Percentiles rank a stretch among this genome's conserved stretches.
Conservation (phyloP, 2,797 vertebrate species). For the Cyclura pinguis region DNA sequence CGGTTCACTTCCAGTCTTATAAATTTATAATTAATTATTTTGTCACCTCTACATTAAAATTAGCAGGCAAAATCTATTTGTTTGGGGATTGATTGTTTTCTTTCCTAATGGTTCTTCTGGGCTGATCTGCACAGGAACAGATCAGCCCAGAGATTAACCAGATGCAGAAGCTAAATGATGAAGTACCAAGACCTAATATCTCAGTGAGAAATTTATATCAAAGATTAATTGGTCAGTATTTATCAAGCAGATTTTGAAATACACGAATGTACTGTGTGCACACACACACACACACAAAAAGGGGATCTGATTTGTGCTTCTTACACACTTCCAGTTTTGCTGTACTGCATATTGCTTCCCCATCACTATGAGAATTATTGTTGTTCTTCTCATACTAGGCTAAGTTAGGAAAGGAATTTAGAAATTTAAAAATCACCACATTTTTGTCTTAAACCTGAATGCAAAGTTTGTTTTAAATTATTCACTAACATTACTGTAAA, state of each 20-base stretch:
- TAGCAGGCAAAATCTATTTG: neutral
- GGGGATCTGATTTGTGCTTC: neutral
- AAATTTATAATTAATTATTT: neutral
- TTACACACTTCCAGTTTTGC: neutral
- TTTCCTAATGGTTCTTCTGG: neutral
- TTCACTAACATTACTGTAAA: slow-evolving; percentile 4
- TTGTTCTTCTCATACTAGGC: neutral
- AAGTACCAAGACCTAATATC: too few relatives aligned
- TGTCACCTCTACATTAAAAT: neutral
- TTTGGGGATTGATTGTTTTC: neutral
- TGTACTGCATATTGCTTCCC: rapidly evolving
- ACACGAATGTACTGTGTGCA: neutral
- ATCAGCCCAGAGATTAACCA: neutral
- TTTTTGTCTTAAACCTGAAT: slow-evolving; percentile 20
- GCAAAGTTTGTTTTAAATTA: neutral
- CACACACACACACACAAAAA: neutral
- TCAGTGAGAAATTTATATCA: neutral
- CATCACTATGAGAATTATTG: neutral
- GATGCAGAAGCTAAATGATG: neutral
- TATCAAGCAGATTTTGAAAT: neutral
- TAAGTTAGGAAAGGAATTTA: neutral
- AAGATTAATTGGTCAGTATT: neutral
- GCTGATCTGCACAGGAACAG: neutral
- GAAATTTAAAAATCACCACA: neutral
- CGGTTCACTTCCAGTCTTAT: neutral